These are phyloP conservation scores for Ellobius talpinus DNA, from an alignment of 2,113 vertebrate genomes.

Conservation along the genomic window DNA sequence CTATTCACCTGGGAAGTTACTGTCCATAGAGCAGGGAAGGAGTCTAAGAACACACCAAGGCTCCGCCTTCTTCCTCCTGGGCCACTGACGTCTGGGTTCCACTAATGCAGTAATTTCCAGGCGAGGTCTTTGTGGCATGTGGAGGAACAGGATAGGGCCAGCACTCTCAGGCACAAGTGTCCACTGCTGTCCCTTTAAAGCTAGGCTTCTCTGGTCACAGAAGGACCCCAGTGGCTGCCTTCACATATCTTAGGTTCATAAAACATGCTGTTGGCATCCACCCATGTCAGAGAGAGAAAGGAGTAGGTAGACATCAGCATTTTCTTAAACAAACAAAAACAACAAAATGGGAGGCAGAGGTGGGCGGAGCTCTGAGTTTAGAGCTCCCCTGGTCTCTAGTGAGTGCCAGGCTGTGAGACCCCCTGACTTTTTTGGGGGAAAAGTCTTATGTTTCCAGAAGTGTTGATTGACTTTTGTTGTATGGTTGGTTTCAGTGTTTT, in stretches of 20 bases:
- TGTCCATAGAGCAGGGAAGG: background rate
- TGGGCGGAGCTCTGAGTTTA: background rate
- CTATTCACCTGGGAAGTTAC: background rate
- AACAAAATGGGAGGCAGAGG: background rate
- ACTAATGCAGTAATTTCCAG: background rate
- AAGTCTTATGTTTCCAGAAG: background rate
- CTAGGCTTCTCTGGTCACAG: background rate
- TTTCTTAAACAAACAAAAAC: background rate
- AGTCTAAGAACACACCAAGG: background rate
- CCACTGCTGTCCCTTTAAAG: background rate
- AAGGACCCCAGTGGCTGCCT: background rate
- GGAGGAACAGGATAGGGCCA: background rate
- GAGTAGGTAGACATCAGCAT: background rate
- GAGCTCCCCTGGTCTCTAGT: background rate
- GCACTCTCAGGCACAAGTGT: background rate
- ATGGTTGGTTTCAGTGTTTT: background rate
- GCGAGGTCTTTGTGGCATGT: background rate
- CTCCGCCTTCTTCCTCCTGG: background rate
- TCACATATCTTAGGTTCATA: background rate
- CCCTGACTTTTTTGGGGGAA: background rate
- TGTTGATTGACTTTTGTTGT: background rate
- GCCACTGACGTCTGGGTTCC: background rate
- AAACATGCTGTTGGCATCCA: background rate
- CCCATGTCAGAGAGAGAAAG: background rate
- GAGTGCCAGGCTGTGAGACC: background rate